Base-by-base conservation (phyloP, 2,888 invertebrate genomes). In the Troglohyphantes excavatus region DNA sequence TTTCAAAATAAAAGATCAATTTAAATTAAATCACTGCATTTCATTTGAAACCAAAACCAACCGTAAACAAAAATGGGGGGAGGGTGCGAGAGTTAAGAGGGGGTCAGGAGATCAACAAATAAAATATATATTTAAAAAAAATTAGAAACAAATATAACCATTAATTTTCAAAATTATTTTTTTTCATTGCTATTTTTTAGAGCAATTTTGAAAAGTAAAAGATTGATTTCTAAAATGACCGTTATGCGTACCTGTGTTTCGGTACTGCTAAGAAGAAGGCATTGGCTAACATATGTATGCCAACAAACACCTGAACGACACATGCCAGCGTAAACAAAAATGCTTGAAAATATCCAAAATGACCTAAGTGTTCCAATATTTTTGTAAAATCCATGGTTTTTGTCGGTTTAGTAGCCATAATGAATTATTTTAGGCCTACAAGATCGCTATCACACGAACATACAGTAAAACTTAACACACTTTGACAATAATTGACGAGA, bases 211-310 rank as follows among this genome's bases (percentile, higher is more conserved):
- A 53, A 53, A 53, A 53, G 53, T 53, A 53, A 53, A 53, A 39
- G 1, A 39, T 39, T 39, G 39, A 39, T 39, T 39, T 39, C 39
- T 11, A 39, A 53, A 53, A n/a, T 53, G 53, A n/a, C 39, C 7
- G 39, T 11, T 11, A 2, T 17, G n/a, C 53, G 91, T 93, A 95
- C 95, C 95, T 94, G 92, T 95, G 95, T 81, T 94, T 93, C 11
- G 95, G 95, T 63, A 94, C 93, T 68, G 95, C 95, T 9, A 95
- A 95, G 1, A 95, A 95, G 93, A 95, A 95, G 7, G 95, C 95
- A 92, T 95, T 95, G 33, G 95, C 95, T 23, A 95, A 92, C 93
- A 95, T 95, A 92, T 95, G 95, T 6, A 95, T 95, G 0, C 95
- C 95, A 17, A 94, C 95, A 93, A 95, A 95, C 89, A 95, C 93